Percentiles rank a stretch among this genome's conserved stretches.
phyloP scores from a whole-genome alignment of 2,797 vertebrate species.

The Lophura swinhoii region DNA sequence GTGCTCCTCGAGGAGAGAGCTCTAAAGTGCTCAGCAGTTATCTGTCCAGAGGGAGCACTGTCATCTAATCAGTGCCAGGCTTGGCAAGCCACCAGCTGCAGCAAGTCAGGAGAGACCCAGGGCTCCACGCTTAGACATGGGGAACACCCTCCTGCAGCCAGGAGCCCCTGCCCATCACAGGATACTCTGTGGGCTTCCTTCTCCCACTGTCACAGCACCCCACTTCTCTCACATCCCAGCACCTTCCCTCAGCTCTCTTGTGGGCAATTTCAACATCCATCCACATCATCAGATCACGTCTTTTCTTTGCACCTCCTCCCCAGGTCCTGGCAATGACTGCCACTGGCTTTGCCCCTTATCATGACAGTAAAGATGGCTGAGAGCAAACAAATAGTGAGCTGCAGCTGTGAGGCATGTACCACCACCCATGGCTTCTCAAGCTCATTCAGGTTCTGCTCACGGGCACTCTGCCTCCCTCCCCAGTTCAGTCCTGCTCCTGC shows the following conservation, averaged over 20 bases:
- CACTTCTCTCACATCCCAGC: background rate
- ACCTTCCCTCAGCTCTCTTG: background rate
- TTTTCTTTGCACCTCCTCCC: background rate
- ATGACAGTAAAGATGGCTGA: background rate
- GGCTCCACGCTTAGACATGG: fast-evolving
- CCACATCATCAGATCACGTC: fast-evolving
- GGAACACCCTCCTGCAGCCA: background rate
- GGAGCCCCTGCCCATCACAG: background rate
- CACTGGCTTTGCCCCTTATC: background rate
- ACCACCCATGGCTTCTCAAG: background rate
- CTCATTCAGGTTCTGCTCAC: background rate
- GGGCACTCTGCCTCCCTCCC: fast-evolving
- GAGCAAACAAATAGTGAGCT: background rate
- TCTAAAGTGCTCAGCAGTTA: conserved; percentile 47
- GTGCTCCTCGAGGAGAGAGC: conserved; percentile 39
- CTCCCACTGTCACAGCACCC: background rate
- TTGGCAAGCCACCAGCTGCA: background rate
- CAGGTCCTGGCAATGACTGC: background rate
- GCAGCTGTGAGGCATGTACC: background rate
- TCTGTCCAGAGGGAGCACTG: conserved; percentile 26
- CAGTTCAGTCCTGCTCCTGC: background rate
- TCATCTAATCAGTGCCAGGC: background rate
- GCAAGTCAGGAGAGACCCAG: background rate
- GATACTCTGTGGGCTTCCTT: background rate
- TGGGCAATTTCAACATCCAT: background rate